Evolutionary conservation across 2,888 invertebrate genomes (phyloP), one percentile per base, ranked within the genome.

Genomic region (Lydus trimaculatus): DNA sequence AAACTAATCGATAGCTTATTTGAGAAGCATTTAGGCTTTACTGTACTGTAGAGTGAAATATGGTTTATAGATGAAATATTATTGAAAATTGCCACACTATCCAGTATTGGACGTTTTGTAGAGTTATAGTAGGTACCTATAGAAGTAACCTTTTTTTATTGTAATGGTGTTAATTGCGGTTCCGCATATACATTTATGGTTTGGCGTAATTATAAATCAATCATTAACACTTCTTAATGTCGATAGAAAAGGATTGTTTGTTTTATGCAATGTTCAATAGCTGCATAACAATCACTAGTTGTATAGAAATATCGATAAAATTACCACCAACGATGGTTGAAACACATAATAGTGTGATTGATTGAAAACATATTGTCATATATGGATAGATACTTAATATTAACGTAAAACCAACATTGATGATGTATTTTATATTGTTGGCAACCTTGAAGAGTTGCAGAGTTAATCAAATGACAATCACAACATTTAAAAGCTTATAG

Each of bases 391-490:
- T 20, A 48, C 5, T 39, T 9, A 43, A 43, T 43, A 43, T 43
- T n/a, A 43, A 43, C 43, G 25, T 15, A 56, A 25, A 25, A 56
- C 13, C 28, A 28, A 23, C 9, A 25, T 20, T 8, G 20, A 48
- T 48, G 56, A 25, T 56, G 15, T 56, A 56, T 56, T 56, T 56
- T 56, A 56, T 56, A 56, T 25, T 56, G 56, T 56, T 56, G 56
- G 56, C 9, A 56, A 56, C 56, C 56, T 56, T 56, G 56, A 56
- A 25, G 20, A 56, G 25, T 23, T 56, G 23, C 20, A 56, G 56
- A 56, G 56, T 56, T 56, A 56, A 56, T 56, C 56, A 56, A 56
- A 56, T 43, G 58, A 52, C 58, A 61, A 66, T 61, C 56, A 56
- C 25, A 56, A 25, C 25, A 56, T 25, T 25, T 23, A 13, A 23